Conservation (phyloP, 2,113 vertebrate species). For the Tragelaphus imberbis region DNA sequence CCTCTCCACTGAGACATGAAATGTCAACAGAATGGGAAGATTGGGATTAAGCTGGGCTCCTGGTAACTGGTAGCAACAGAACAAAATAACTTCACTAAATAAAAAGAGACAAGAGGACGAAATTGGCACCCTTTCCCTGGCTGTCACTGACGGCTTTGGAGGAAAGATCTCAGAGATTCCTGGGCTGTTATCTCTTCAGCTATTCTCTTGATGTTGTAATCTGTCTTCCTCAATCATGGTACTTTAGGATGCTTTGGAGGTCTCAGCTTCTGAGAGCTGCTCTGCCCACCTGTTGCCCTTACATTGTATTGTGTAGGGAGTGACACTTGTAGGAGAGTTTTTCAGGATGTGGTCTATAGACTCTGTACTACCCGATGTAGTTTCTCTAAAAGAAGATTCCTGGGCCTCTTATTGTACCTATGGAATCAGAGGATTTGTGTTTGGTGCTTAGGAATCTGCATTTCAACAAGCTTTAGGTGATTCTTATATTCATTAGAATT, state of each 20-base stretch:
- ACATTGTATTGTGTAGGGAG: background rate
- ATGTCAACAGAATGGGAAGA: background rate
- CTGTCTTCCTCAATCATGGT: background rate
- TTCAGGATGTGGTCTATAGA: background rate
- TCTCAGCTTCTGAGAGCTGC: background rate
- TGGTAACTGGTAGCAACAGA: background rate
- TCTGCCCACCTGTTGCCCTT: background rate
- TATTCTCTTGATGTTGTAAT: background rate
- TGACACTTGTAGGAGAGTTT: background rate
- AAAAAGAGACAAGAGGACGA: background rate
- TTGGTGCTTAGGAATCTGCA: background rate
- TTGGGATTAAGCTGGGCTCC: background rate
- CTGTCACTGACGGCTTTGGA: background rate
- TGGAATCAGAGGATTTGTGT: background rate
- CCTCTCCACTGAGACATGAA: background rate
- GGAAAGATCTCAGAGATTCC: background rate
- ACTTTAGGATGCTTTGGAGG: background rate
- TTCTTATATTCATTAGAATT: background rate
- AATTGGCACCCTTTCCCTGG: background rate
- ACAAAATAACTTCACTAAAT: conserved; percentile 24
- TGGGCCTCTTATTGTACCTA: background rate
- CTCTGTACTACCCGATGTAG: background rate
- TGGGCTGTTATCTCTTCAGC: background rate
- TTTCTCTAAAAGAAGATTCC: background rate
- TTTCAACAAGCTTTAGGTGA: background rate